Conservation (phyloP, 2,113 vertebrate species). For the Pao palembangensis region DNA sequence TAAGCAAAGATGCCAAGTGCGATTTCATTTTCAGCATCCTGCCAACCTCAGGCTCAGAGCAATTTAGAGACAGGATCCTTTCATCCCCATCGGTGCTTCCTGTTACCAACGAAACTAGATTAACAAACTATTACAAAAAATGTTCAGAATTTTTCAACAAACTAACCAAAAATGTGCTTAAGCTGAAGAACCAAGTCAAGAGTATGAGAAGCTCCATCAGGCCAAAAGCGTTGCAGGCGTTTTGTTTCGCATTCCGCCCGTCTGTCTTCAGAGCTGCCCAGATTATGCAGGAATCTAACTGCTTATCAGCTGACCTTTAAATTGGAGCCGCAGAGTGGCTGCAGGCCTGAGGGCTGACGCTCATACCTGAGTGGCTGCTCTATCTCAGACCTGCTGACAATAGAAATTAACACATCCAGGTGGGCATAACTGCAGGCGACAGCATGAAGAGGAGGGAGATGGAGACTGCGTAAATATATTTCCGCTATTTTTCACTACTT, state of each 20-base stretch:
- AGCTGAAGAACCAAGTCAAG: constrained; percentile 26
- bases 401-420: constrained; percentile 74
- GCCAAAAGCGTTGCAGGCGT: background rate
- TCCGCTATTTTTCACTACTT: constrained; percentile 57
- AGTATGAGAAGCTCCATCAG: constrained; percentile 40
- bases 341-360: constrained; percentile 63
- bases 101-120: constrained; percentile 50
- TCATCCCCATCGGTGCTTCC: constrained; percentile 57
- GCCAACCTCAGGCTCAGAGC: constrained; percentile 44
- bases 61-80: constrained; percentile 47
- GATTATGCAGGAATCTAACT: constrained; percentile 74
- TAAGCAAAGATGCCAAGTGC: constrained; percentile 36
- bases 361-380: constrained; percentile 66
- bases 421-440: constrained; percentile 63
- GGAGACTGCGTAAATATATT: constrained; percentile 58
- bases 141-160: constrained; percentile 30
- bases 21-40: constrained; percentile 50
- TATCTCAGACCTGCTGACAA: constrained; percentile 73
- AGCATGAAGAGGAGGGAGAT: constrained; percentile 34
- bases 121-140: constrained; percentile 57
- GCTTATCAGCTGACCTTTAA: constrained; percentile 80
- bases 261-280: constrained; percentile 48
- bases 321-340: constrained; percentile 70
- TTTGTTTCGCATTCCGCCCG: constrained; percentile 28
- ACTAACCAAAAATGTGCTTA: constrained; percentile 46